Evolutionary conservation across 35 echinoderm and acorn worm species (phyloP).

Genomic region (Eucidaris tribuloides): DNA sequence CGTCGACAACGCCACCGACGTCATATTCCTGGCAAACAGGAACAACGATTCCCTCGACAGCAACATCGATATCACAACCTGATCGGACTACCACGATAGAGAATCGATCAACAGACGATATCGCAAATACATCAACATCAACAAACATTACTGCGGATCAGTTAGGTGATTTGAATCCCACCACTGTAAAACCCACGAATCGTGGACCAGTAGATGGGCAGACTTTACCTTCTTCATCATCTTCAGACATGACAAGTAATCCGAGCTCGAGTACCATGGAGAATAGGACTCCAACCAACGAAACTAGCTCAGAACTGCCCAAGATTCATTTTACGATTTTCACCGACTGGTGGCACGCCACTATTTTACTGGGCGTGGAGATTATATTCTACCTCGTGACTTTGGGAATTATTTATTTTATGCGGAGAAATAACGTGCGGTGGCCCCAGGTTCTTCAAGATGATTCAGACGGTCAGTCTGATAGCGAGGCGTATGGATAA

Average conservation of each 20-base stretch:
- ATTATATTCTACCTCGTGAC: conserved; percentile 2
- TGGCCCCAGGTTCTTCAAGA: conserved; percentile 3
- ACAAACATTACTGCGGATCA: no score
- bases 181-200: no score
- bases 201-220: no score
- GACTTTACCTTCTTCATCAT: no score
- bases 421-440: conserved; percentile 4
- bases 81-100: no score
- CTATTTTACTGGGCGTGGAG: neutral
- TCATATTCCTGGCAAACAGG: no score
- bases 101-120: no score
- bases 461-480: conserved; percentile 4
- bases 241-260: neutral
- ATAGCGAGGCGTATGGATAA: neutral
- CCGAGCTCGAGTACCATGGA: neutral
- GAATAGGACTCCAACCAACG: neutral
- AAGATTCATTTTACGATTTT: conserved; percentile 4
- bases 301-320: neutral
- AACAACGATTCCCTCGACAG: no score
- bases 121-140: no score
- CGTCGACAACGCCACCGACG: no score
- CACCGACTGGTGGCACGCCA: conserved; percentile 18
- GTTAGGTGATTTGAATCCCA: no score
- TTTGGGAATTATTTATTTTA: neutral
- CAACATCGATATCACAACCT: no score